Evolutionary conservation across 2,888 invertebrate genomes (phyloP).

Genomic region (Drosophila borealis): DNA sequence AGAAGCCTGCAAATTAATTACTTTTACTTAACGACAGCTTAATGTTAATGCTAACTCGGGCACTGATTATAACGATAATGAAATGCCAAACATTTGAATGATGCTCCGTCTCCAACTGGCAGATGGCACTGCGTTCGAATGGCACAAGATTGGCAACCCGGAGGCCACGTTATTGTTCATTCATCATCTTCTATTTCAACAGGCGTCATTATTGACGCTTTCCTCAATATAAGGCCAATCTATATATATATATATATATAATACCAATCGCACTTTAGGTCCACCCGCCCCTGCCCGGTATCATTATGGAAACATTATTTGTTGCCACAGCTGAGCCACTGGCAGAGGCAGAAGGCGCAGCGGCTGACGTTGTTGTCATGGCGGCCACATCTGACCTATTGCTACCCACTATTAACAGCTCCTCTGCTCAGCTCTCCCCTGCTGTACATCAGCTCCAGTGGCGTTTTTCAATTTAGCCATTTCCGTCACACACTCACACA

Average conservation of each 20-base stretch:
- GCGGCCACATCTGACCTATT: conserved; percentile 52
- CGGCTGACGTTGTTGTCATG: conserved; percentile 31
- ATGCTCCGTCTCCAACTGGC: conserved; percentile 10
- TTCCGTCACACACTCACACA: conserved; percentile 50
- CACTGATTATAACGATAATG: conserved; percentile 46
- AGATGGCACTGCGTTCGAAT: background rate
- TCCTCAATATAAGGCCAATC: conserved; percentile 42
- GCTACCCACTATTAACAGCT: conserved; percentile 17
- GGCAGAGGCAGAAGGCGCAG: conserved; percentile 19
- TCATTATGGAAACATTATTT: conserved; percentile 59
- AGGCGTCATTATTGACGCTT: conserved; percentile 57
- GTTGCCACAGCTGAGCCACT: conserved; percentile 38
- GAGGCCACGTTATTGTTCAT: conserved; percentile 33
- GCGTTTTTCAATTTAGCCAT: conserved; percentile 76
- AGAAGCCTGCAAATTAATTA: conserved; percentile 52
- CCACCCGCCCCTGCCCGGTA: conserved; percentile 15
- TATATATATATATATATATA: conserved; percentile 10
- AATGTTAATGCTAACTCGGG: conserved; percentile 47
- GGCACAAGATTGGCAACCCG: conserved; percentile 1
- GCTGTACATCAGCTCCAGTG: conserved; percentile 60
- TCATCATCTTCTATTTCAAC: conserved; percentile 27
- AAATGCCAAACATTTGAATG: conserved; percentile 54
- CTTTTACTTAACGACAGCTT: conserved; percentile 55
- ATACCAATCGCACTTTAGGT: conserved; percentile 10
- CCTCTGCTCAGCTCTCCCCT: conserved; percentile 7